Conservation (phyloP, 2,113 vertebrate species). For the Arvicanthis niloticus region DNA sequence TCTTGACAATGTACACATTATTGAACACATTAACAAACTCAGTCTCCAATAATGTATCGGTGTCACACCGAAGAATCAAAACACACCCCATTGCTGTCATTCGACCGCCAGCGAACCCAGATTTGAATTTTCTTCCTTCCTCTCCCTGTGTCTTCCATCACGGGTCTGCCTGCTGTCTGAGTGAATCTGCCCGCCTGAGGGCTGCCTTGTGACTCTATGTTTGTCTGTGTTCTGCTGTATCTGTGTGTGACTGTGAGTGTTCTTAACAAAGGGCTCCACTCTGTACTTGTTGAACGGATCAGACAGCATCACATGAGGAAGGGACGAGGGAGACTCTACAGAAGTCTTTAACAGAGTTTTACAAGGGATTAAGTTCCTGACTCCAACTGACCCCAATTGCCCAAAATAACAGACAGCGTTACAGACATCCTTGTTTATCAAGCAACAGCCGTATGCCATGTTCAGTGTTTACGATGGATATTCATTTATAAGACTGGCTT, state of each 20-base stretch:
- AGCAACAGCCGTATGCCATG: no score
- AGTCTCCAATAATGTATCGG: neutral
- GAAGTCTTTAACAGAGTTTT: neutral
- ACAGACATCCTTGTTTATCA: neutral
- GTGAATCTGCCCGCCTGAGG: neutral
- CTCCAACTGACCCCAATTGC: neutral
- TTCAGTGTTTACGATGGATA: neutral
- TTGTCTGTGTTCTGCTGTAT: neutral
- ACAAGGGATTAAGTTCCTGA: neutral
- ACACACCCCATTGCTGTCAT: neutral
- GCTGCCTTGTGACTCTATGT: neutral
- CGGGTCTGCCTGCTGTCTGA: neutral
- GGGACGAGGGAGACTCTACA: neutral
- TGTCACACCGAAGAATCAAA: neutral
- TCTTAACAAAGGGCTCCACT: neutral
- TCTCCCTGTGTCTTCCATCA: neutral
- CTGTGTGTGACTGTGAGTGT: neutral
- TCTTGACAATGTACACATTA: neutral
- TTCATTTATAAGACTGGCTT: neutral
- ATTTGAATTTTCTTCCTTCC: neutral
- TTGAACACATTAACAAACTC: neutral
- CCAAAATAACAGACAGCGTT: neutral
- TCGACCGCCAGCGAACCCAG: no score
- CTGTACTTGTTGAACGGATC: neutral
- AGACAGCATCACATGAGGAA: neutral